Base-by-base conservation (phyloP, 2,888 invertebrate species). In the Muscina levida region DNA sequence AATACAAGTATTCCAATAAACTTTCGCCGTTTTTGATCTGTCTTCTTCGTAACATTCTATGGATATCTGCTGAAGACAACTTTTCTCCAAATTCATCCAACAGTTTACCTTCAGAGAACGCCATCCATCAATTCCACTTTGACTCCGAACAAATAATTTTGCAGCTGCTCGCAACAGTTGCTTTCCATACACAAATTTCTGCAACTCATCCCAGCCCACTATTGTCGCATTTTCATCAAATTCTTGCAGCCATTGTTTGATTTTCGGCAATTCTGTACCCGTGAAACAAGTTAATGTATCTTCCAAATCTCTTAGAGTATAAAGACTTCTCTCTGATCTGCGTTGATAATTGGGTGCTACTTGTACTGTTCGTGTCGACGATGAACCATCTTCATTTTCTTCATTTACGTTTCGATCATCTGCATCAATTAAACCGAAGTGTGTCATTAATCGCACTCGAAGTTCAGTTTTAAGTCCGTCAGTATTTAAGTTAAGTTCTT, bases 161-260 rank as follows among this genome's bases (percentile, higher is more conserved):
- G 76, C 83, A 2, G 82, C 79, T 5, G 79, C 79, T n/a, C 39
- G 76, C 15, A 83, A 19, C 46, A 82, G 10, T 13, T 83, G 83
- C 37, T 77, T 81, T 0, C 46, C 79, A 26, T 81, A 79, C 1
- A 83, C 65, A 37, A 75, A 82, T 17, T 75, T 83, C 15, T 81
- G 80, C 6, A 81, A 13, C 1, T 53, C 44, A 42, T 77, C 75
- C 79, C 83, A 81, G 1, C 46, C 42, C 2, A 79, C 83, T 2
- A 48, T 70, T 1, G 56, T 53, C 8, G 79, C 78, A 44, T 66
- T 78, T 1, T 70, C 71, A 19, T 81, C 79, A 51, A 81, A 83
- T 19, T 83, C 81, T 51, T 70, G n/a, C 1, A 82, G 17, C 83
- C 82, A 82, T 11, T 39, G 51, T 2, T 48, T 26, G 3, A 66